These are phyloP conservation scores for Podarcis lilfordi DNA, from an alignment of 2,797 vertebrate genomes.

Conservation along the genomic window DNA sequence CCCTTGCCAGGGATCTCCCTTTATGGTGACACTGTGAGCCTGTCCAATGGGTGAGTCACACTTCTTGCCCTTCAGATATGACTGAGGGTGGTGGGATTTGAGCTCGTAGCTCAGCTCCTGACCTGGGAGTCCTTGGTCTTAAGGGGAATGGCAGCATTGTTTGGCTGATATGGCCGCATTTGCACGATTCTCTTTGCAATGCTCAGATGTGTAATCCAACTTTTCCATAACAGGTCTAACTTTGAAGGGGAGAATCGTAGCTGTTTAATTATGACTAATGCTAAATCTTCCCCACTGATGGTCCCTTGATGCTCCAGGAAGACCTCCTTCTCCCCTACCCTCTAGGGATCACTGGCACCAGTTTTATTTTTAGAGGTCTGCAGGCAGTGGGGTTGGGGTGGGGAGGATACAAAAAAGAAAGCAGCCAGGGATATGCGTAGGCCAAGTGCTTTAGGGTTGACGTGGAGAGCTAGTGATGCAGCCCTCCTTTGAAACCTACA, in stretches of 20 bases:
- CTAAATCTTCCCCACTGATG: background rate
- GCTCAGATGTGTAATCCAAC: background rate
- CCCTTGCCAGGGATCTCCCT: constrained; percentile 36
- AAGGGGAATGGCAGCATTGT: too few species aligned
- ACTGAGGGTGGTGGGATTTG: background rate
- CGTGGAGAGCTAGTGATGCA: too few species aligned
- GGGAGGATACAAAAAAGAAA: background rate
- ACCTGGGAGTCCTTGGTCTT: background rate
- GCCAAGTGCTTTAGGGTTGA: background rate
- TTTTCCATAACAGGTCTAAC: background rate
- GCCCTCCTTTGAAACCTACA: too few species aligned
- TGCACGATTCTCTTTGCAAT: background rate
- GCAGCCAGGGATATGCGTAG: background rate
- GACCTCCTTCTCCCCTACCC: background rate
- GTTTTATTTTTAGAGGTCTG: background rate
- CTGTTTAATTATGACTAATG: background rate
- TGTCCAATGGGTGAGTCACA: constrained; percentile 56
- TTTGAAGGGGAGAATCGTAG: background rate
- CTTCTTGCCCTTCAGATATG: background rate
- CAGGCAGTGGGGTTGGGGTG: background rate
- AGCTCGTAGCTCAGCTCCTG: background rate
- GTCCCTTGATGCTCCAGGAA: background rate
- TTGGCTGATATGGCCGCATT: too few species aligned
- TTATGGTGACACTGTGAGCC: constrained; percentile 40
- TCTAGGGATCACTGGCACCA: background rate